These are phyloP conservation scores for Acestrorhynchus altus DNA, from an alignment of 2,797 vertebrate species.

Conservation along the genomic window DNA sequence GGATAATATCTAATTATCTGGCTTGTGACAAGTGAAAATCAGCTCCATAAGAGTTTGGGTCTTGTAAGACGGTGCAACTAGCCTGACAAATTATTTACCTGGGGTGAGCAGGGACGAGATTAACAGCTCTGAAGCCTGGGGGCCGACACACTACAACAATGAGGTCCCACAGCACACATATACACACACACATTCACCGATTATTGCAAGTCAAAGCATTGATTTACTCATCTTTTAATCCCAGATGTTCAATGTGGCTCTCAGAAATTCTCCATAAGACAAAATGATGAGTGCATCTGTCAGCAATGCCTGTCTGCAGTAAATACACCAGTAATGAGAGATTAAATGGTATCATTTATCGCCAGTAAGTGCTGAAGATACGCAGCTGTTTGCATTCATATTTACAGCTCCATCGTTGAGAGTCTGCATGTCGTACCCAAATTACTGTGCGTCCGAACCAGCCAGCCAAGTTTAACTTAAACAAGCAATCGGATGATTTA, in stretches of 20 bases:
- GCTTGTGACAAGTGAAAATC: background rate
- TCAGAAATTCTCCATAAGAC: background rate
- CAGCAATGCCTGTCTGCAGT: background rate
- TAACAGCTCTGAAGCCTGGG: background rate
- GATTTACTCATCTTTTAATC: background rate
- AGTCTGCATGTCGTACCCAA: too few species aligned
- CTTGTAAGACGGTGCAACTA: background rate
- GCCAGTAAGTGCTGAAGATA: background rate
- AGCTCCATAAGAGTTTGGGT: background rate
- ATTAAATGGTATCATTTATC: background rate
- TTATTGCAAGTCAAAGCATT: background rate
- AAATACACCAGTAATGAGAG: background rate
- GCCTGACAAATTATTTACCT: too few species aligned
- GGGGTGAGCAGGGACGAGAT: background rate
- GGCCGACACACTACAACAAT: background rate
- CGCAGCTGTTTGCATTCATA: background rate
- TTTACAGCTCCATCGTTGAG: background rate
- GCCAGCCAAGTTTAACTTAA: too few species aligned
- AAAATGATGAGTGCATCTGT: background rate
- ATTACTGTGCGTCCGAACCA: too few species aligned
- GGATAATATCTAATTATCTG: background rate
- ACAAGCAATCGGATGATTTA: too few species aligned
- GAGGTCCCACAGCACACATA: background rate
- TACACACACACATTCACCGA: background rate
- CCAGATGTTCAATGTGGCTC: too few species aligned